phyloP scores from a whole-genome alignment of 2,888 invertebrate species.

The Apamea crenata region DNA sequence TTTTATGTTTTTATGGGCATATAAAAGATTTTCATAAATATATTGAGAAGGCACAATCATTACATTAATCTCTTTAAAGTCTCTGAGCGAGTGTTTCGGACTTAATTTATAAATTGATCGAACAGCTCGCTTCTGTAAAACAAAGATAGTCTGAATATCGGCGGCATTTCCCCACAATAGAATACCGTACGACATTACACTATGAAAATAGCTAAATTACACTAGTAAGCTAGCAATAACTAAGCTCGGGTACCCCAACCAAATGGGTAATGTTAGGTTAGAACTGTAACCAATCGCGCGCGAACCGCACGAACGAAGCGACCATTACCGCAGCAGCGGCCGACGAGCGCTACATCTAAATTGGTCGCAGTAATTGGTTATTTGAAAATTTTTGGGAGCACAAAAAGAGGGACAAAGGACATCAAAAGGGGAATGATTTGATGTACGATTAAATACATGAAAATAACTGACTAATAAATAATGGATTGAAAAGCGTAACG shows the following conservation, averaged over 20 bases:
- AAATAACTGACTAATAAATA: not conserved
- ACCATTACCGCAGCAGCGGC: not conserved
- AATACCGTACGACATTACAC: no score
- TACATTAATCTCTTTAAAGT: no score
- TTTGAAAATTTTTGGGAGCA: not conserved
- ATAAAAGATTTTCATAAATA: no score
- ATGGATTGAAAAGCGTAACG: not conserved
- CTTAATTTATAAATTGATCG: no score
- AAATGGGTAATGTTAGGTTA: not conserved
- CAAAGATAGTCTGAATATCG: no score
- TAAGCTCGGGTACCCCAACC: not conserved
- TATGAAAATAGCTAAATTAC: no score
- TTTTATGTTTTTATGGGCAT: no score
- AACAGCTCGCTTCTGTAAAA: no score
- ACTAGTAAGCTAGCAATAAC: no score
- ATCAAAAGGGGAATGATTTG: not conserved
- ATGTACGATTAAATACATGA: not conserved
- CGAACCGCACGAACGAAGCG: not conserved
- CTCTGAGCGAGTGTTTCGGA: no score
- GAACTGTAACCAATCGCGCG: not conserved
- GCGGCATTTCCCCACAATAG: no score
- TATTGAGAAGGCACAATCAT: no score
- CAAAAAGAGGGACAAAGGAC: not conserved
- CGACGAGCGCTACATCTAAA: not conserved
- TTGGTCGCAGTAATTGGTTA: not conserved